Percentiles rank a stretch among this genome's conserved stretches.
These are phyloP conservation scores for Raphicerus campestris DNA, from an alignment of 2,113 vertebrate genomes.

Conservation along the genomic window DNA sequence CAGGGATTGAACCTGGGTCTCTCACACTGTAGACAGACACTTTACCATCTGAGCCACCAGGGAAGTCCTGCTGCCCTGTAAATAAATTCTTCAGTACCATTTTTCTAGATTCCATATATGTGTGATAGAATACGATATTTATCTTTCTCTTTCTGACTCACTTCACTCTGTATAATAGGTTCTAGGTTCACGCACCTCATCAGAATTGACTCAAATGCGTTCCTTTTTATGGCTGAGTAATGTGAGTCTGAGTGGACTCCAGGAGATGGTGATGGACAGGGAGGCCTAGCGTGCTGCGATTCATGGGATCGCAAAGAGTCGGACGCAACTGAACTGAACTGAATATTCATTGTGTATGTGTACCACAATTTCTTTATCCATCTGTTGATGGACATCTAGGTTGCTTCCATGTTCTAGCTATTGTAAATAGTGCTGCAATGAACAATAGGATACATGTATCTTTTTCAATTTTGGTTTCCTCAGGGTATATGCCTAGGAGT, in stretches of 20 bases:
- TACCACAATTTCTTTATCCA: neutral
- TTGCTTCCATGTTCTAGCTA: neutral
- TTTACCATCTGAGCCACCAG: no score
- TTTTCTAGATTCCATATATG: neutral
- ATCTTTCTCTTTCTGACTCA: neutral
- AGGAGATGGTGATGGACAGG: no score
- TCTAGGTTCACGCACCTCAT: neutral
- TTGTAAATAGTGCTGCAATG: neutral
- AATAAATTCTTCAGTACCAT: neutral
- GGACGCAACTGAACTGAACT: no score
- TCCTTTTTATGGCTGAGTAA: neutral
- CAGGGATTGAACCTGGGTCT: no score
- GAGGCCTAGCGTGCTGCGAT: no score
- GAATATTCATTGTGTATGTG: neutral
- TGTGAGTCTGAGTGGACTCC: no score
- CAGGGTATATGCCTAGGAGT: neutral
- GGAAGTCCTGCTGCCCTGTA: neutral
- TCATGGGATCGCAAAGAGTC: no score
- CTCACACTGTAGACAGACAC: no score
- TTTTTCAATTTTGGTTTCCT: neutral
- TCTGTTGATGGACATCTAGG: neutral
- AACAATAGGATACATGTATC: neutral
- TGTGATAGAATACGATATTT: neutral
- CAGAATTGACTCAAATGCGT: neutral
- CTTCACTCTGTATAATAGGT: neutral